phyloP scores from a whole-genome alignment of 1,140 invertebrate species.

The Bombus picipes region DNA sequence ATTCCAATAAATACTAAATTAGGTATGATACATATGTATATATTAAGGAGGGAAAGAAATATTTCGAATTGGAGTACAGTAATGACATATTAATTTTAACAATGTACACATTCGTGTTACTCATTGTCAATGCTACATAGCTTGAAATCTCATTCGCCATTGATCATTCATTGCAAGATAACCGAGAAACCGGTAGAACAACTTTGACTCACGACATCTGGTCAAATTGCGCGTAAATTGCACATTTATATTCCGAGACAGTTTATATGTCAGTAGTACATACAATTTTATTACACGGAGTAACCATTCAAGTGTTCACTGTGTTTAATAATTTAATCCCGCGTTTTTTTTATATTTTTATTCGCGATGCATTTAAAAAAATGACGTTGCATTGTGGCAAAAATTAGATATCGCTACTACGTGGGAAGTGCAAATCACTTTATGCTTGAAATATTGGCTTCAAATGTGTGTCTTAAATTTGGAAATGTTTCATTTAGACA shows the following conservation, averaged over 20 bases:
- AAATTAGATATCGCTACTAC: no score
- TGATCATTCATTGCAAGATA: neutral
- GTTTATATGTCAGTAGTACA: neutral
- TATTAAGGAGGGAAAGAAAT: neutral
- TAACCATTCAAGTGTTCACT: no score
- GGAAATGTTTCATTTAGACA: neutral
- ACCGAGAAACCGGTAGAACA: neutral
- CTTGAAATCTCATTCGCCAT: neutral
- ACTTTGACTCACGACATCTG: constrained; percentile 3
- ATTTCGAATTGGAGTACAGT: neutral
- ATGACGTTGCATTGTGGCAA: neutral
- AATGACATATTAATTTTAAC: neutral
- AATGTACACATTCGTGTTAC: no score
- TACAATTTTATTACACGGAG: no score
- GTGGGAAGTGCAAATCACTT: neutral
- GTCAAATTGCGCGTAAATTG: constrained; percentile 2
- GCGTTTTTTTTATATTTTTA: neutral
- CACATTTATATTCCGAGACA: neutral
- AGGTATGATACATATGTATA: neutral
- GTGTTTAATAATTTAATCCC: neutral
- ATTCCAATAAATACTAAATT: neutral
- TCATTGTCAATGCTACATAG: neutral
- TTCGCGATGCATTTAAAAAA: neutral
- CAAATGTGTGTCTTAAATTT: neutral
- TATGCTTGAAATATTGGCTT: neutral